Conservation (phyloP, 2,888 invertebrate species). For the Chymomyza caudatula region DNA sequence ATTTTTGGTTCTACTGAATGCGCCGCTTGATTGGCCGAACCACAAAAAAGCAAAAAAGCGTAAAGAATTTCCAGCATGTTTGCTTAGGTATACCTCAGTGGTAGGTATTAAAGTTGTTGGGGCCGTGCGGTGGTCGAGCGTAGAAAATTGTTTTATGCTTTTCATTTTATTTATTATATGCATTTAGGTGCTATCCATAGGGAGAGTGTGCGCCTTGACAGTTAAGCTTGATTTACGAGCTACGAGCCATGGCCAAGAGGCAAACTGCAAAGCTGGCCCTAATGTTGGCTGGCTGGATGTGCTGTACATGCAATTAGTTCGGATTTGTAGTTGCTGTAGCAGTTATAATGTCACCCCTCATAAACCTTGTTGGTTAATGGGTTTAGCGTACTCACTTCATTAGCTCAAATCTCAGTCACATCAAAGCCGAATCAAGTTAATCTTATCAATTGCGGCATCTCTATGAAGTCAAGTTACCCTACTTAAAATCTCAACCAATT, state of each 20-base stretch:
- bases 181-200: neutral
- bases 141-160: conserved; percentile 8
- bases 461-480: neutral
- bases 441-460: neutral
- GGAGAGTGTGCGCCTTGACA: conserved; percentile 2
- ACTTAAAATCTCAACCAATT: neutral
- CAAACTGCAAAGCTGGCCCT: neutral
- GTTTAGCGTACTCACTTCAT: neutral
- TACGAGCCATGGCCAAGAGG: neutral
- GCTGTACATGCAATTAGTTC: neutral
- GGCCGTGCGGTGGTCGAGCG: neutral
- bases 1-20: conserved; percentile 19
- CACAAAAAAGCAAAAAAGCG: neutral
- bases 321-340: neutral
- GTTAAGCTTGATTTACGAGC: neutral
- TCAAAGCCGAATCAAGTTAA: neutral
- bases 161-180: neutral
- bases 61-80: neutral
- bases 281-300: neutral
- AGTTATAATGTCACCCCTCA: neutral
- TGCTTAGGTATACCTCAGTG: neutral
- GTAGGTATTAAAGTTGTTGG: neutral
- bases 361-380: neutral
- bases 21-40: conserved; percentile 11
- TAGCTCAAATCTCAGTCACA: neutral